A percentile compares a stretch with the other conserved stretches of the same genome.
These are phyloP conservation scores for Ascaphus truei DNA, from an alignment of 2,113 vertebrate species.

Conservation along the genomic window DNA sequence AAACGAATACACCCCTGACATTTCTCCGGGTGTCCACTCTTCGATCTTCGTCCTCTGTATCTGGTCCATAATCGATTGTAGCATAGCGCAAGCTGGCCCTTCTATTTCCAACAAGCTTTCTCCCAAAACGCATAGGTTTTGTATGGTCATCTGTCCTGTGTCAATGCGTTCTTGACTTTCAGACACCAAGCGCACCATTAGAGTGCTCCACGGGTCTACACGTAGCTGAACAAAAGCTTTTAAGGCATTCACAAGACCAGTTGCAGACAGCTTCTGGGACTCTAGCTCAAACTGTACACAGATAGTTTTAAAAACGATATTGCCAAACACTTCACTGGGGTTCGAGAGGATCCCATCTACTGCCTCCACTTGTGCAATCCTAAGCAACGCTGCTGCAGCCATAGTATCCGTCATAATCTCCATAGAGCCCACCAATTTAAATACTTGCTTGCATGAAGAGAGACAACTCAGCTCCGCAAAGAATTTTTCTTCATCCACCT, in stretches of 20 bases:
- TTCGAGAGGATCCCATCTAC: constrained; percentile 46
- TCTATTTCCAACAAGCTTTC: constrained; percentile 67
- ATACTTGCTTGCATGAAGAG: constrained; percentile 62
- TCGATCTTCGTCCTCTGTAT: constrained; percentile 56
- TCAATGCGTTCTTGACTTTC: constrained; percentile 70
- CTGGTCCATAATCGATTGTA: constrained; percentile 62
- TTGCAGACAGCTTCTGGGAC: constrained; percentile 59
- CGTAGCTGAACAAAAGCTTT: constrained; percentile 67
- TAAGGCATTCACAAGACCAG: constrained; percentile 63
- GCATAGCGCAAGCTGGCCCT: constrained; percentile 35
- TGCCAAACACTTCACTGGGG: constrained; percentile 55
- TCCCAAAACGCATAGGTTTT: constrained; percentile 69
- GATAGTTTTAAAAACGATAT: constrained; percentile 60
- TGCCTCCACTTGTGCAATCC: constrained; percentile 74
- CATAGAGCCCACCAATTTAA: constrained; percentile 59
- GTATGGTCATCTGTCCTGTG: constrained; percentile 51
- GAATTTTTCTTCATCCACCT: constrained; percentile 57
- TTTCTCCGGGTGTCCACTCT: constrained; percentile 61
- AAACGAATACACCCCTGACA: constrained; percentile 65
- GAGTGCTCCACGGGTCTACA: constrained; percentile 64
- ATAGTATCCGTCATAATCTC: constrained; percentile 61
- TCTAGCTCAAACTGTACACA: constrained; percentile 74
- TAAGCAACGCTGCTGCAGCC: constrained; percentile 68
- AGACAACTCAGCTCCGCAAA: constrained; percentile 50
- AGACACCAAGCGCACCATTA: constrained; percentile 66